These are phyloP conservation scores for Holothuria leucospilota DNA, from an alignment of 53 echinoderm and acorn worm genomes.

Conservation along the genomic window DNA sequence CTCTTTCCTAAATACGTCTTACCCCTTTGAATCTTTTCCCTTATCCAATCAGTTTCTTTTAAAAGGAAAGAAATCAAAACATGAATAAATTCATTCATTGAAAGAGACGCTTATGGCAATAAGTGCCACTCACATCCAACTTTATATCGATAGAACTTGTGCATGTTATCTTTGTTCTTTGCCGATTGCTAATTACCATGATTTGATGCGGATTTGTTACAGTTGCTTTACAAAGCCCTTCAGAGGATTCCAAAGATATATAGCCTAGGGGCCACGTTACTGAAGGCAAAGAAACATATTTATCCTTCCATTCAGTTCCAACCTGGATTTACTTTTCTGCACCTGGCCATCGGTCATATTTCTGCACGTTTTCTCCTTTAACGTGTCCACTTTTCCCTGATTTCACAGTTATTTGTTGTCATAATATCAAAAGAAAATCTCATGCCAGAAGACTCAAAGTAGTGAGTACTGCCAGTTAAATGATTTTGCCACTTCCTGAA, in stretches of 20 bases:
- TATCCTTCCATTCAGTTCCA: neutral
- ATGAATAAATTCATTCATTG: slow-evolving; percentile 1
- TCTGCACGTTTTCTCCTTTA: neutral
- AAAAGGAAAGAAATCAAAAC: slow-evolving; percentile 20
- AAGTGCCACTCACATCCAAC: slow-evolving; percentile 6
- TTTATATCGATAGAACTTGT: too few relatives aligned
- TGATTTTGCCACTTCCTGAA: slow-evolving; percentile 17
- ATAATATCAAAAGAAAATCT: slow-evolving; percentile 2
- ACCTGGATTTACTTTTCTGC: neutral
- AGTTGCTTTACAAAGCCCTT: slow-evolving; percentile 29
- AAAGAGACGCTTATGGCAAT: neutral
- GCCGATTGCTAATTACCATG: slow-evolving; percentile 15
- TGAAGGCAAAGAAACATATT: slow-evolving; percentile 44
- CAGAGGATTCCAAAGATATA: slow-evolving; percentile 16
- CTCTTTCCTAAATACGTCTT: slow-evolving; percentile 9
- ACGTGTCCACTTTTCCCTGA: neutral
- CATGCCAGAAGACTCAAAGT: neutral
- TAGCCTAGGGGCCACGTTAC: neutral
- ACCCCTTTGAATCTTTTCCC: neutral
- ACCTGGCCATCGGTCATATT: slow-evolving; percentile 29
- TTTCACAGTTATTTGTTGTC: slow-evolving; percentile 11
- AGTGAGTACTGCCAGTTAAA: neutral
- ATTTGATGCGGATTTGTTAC: slow-evolving; percentile 22
- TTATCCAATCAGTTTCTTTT: neutral
- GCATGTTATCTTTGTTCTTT: slow-evolving; percentile 33